Evolutionary conservation across 1,140 invertebrate species (phyloP), one percentile per base, ranked within the genome.

Genomic region (Cyclina sinensis): DNA sequence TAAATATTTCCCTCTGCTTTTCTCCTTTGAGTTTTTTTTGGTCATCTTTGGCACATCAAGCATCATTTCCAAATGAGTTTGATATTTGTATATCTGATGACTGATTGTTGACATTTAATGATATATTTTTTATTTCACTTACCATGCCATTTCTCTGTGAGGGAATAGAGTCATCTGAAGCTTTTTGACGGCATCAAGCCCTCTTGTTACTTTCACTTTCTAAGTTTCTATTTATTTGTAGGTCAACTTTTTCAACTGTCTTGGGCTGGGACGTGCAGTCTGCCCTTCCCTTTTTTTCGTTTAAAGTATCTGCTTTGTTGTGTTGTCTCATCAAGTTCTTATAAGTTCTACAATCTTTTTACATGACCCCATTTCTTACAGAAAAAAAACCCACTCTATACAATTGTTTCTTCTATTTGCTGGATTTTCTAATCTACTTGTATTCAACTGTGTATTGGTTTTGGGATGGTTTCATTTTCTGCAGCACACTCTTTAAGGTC

Each of bases 281-380:
- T n/a, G n/a, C n/a, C n/a, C n/a, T n/a, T n/a, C n/a, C n/a, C n/a
- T n/a, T n/a, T n/a, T n/a, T n/a, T n/a, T n/a, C n/a, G n/a, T n/a
- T n/a, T n/a, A n/a, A n/a, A n/a, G n/a, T n/a, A n/a, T 14, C 57
- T 18, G 7, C 48, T 16, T 32, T 51, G 4, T 39, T n/a, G 21
- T 35, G 32, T 18, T 48, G n/a, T n/a, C n/a, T n/a, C 24, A 39
- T 24, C 76, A 46, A 43, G 70, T 74, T 2, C 74, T 43, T 37
- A 12, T 85, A 46, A 7, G 7, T 46, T 46, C 43, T 46, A 46
- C 43, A 46, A 9, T 46, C 16, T 46, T 16, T 46, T 37, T n/a
- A 35, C 35, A 73, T 43, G 81, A 48, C n/a, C 86, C 86, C 37
- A 57, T 30, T 24, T 37, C 65, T 57, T 70, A 37, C 57, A 76